These are phyloP conservation scores for Atethmia centrago DNA, from an alignment of 2,888 invertebrate species.

Conservation along the genomic window DNA sequence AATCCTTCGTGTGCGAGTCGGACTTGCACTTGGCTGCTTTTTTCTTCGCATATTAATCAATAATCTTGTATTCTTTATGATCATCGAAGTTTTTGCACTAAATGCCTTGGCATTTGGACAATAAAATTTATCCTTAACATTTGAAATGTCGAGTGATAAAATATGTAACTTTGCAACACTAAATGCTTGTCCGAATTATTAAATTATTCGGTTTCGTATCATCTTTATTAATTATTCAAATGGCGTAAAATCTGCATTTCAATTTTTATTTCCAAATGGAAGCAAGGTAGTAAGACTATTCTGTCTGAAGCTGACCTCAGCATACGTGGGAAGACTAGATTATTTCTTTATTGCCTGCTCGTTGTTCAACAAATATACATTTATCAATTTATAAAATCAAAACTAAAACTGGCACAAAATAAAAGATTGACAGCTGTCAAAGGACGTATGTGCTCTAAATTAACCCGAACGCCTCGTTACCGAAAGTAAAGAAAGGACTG, in stretches of 20 bases:
- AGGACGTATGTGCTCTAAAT: background rate
- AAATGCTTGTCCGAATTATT: constrained; percentile 31
- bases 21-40: background rate
- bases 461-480: background rate
- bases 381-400: background rate
- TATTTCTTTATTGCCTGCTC: background rate
- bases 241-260: constrained; percentile 40
- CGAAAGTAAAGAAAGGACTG: constrained; percentile 10
- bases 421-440: constrained; percentile 3
- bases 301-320: constrained; percentile 15
- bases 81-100: constrained; percentile 46
- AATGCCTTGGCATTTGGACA: constrained; percentile 64
- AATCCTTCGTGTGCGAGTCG: background rate
- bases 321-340: background rate
- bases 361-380: background rate
- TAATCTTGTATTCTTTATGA: constrained; percentile 19
- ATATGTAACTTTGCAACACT: constrained; percentile 45
- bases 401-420: background rate
- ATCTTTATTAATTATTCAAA: constrained; percentile 39
- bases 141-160: constrained; percentile 54
- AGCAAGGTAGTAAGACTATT: constrained; percentile 3
- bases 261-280: constrained; percentile 23
- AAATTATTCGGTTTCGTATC: constrained; percentile 47
- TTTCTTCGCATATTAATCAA: constrained; percentile 28
- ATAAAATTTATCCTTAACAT: constrained; percentile 63